phyloP scores from a whole-genome alignment of 2,888 invertebrate species.

The Melanostoma scalare region DNA sequence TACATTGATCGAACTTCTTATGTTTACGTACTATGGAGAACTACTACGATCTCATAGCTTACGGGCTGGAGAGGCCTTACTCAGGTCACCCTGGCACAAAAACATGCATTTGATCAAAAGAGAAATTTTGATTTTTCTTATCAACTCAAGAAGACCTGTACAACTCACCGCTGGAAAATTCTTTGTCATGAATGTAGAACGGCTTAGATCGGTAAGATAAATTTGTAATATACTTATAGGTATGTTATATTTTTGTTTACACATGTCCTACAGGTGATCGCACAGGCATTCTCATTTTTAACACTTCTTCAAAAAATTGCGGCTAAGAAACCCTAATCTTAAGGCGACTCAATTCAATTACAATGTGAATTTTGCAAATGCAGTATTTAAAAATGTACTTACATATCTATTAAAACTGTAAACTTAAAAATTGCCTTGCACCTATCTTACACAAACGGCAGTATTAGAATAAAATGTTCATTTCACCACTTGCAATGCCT shows the following conservation, averaged over 20 bases:
- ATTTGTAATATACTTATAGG: not conserved
- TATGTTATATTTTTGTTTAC: not conserved
- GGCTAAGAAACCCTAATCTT: constrained; percentile 75
- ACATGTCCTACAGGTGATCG: constrained; percentile 76
- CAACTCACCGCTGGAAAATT: constrained; percentile 80
- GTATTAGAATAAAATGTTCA: too few species aligned
- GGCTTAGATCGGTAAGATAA: constrained; percentile 76
- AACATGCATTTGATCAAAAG: constrained; percentile 75
- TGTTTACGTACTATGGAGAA: constrained; percentile 80
- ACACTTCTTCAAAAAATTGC: constrained; percentile 79
- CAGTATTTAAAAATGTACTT: too few species aligned
- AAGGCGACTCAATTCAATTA: constrained; percentile 1
- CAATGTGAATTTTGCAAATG: too few species aligned
- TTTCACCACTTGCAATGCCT: too few species aligned
- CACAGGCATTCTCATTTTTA: constrained; percentile 79
- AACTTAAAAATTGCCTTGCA: too few species aligned
- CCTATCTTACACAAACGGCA: too few species aligned
- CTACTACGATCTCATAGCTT: constrained; percentile 77
- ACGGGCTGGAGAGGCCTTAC: constrained; percentile 78
- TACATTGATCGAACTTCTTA: constrained; percentile 77
- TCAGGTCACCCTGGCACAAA: constrained; percentile 78
- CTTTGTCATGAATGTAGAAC: constrained; percentile 79
- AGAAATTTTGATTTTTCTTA: constrained; percentile 78
- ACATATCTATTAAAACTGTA: too few species aligned
- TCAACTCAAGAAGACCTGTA: constrained; percentile 76